Conservation (phyloP, 1,140 invertebrate species). For the Zaprionus ghesquierei region DNA sequence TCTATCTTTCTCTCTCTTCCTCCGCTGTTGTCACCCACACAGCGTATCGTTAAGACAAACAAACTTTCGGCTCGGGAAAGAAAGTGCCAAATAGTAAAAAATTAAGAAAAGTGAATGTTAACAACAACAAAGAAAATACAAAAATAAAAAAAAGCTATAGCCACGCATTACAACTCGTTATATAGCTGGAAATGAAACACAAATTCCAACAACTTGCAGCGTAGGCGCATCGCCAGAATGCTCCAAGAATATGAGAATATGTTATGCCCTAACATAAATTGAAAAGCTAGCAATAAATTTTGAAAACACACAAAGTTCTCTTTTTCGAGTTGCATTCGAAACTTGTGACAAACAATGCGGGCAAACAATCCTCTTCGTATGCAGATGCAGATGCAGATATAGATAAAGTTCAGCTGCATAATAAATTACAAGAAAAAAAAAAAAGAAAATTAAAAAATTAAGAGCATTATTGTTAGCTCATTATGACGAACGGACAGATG, state of each 20-base stretch:
- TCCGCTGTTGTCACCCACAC: conserved; percentile 32
- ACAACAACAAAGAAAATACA: conserved; percentile 27
- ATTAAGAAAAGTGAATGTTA: conserved; percentile 64
- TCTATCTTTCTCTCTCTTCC: conserved; percentile 26
- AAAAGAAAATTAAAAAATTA: conserved; percentile 46
- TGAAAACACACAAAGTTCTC: conserved; percentile 39
- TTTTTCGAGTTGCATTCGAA: conserved; percentile 58
- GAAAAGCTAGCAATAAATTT: conserved; percentile 60
- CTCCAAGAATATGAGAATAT: conserved; percentile 18
- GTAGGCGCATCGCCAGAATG: conserved; percentile 9
- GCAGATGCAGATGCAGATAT: conserved; percentile 37
- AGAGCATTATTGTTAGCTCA: conserved; percentile 74
- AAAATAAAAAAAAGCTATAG: neutral
- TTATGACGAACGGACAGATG: conserved; percentile 33
- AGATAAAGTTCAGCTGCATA: conserved; percentile 38
- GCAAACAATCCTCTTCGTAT: conserved; percentile 30
- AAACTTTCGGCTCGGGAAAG: conserved; percentile 73
- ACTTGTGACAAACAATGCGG: conserved; percentile 58
- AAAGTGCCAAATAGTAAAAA: conserved; percentile 63
- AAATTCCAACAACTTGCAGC: conserved; percentile 1
- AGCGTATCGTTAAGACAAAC: conserved; percentile 32
- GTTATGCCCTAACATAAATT: conserved; percentile 56
- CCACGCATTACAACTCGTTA: neutral
- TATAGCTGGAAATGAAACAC: no score
- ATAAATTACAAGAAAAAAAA: conserved; percentile 30